These are phyloP conservation scores for Parasteatoda lunata DNA, from an alignment of 2,888 invertebrate species.

Conservation along the genomic window DNA sequence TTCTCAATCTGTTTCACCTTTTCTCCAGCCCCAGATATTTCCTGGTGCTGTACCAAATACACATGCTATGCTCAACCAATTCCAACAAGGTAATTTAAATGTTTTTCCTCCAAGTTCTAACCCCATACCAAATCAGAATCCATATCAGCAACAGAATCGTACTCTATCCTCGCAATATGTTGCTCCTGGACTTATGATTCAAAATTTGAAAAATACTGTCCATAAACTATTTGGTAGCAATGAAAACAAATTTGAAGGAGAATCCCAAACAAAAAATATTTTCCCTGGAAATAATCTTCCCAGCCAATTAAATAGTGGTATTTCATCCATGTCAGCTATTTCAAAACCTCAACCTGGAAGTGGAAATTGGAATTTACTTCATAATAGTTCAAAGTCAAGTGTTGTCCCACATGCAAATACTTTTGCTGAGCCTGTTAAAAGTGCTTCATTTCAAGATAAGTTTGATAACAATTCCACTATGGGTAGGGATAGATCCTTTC, in stretches of 20 bases:
- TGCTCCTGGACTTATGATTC: conserved; percentile 33
- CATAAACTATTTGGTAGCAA: conserved; percentile 59
- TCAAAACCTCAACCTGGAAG: background rate
- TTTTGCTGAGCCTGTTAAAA: background rate
- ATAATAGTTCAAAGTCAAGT: background rate
- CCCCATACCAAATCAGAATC: background rate
- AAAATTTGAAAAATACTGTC: conserved; percentile 49
- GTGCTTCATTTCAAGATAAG: no score
- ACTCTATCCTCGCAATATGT: background rate
- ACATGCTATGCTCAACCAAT: no score
- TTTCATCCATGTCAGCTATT: background rate
- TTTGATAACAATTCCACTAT: no score
- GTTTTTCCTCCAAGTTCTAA: background rate
- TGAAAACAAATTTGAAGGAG: background rate
- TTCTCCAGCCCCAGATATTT: background rate
- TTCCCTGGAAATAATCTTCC: no score
- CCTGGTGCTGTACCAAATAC: background rate
- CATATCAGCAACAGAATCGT: background rate
- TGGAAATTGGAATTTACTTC: conserved; percentile 16
- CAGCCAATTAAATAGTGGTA: no score
- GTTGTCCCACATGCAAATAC: background rate
- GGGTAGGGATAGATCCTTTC: no score
- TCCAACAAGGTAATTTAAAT: no score
- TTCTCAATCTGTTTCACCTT: background rate
- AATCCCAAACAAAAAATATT: no score